These are phyloP conservation scores for Chascanopsetta lugubris DNA, from an alignment of 2,113 vertebrate genomes.

Conservation along the genomic window DNA sequence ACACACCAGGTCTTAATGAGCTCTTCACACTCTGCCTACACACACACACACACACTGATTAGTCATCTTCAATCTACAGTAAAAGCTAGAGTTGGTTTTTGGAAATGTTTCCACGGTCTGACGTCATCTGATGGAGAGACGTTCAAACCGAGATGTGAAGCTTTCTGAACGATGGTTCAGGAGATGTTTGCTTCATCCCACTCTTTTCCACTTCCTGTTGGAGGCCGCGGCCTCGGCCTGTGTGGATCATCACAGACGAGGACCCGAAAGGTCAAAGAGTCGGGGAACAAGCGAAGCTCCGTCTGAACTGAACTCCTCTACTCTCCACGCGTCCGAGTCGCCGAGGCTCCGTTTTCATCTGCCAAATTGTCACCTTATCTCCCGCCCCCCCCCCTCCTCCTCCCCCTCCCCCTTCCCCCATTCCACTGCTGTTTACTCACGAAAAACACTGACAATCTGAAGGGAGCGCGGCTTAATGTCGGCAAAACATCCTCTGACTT, in stretches of 20 bases:
- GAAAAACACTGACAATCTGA: constrained; percentile 35
- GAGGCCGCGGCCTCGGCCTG: too few species aligned
- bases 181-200: too few species aligned
- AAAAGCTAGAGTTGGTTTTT: too few species aligned
- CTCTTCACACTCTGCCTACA: neutral
- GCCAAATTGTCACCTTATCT: constrained; percentile 45
- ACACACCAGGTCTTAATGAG: constrained; percentile 8
- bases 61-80: too few species aligned
- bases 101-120: too few species aligned
- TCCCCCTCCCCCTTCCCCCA: neutral
- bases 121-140: too few species aligned
- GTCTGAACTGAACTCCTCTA: neutral
- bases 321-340: constrained; percentile 20
- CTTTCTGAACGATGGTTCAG: too few species aligned
- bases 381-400: neutral
- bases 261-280: too few species aligned
- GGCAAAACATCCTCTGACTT: constrained; percentile 10
- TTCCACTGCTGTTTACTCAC: constrained; percentile 35
- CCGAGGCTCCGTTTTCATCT: constrained; percentile 2
- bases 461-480: constrained; percentile 25
- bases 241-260: too few species aligned
- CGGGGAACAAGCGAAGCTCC: neutral
- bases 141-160: too few species aligned
- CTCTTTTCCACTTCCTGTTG: too few species aligned
- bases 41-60: neutral